Conservation (phyloP, 2,797 vertebrate genomes). For the Natrix natrix region DNA sequence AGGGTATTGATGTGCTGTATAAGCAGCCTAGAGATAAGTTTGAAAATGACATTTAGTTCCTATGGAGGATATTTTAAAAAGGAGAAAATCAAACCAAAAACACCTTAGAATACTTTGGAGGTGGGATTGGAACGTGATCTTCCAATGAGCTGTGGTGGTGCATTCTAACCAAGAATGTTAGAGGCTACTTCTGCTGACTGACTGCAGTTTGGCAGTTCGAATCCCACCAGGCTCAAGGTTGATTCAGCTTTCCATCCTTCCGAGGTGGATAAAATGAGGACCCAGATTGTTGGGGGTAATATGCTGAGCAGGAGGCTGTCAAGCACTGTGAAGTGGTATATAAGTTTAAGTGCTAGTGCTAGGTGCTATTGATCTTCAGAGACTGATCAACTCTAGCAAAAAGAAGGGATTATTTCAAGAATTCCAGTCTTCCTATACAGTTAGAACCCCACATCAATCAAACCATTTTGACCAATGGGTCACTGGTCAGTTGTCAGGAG, state of each 20-base stretch:
- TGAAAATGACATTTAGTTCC: neutral
- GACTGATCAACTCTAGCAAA: neutral
- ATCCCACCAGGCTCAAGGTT: too few species aligned
- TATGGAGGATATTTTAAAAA: neutral
- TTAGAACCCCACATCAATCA: neutral
- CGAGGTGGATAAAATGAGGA: too few species aligned
- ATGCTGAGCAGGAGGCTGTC: too few species aligned
- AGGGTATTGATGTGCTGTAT: neutral
- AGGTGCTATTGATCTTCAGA: neutral
- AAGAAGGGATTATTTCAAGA: neutral
- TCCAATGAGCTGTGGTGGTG: too few species aligned
- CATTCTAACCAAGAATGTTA: too few species aligned
- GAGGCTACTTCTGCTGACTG: too few species aligned
- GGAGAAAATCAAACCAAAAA: neutral
- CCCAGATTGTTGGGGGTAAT: too few species aligned
- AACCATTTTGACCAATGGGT: neutral
- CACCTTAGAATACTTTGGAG: neutral
- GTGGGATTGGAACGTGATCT: neutral
- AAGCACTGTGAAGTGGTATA: too few species aligned
- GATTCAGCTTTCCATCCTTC: too few species aligned
- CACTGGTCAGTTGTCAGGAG: neutral
- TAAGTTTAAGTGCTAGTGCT: too few species aligned
- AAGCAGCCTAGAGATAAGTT: neutral
- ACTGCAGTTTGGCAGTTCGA: too few species aligned
- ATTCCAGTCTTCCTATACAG: neutral